A percentile compares a stretch with the other conserved stretches of the same genome.
Conservation (phyloP, 2,797 vertebrate genomes). For the Tokudaia muenninki region DNA sequence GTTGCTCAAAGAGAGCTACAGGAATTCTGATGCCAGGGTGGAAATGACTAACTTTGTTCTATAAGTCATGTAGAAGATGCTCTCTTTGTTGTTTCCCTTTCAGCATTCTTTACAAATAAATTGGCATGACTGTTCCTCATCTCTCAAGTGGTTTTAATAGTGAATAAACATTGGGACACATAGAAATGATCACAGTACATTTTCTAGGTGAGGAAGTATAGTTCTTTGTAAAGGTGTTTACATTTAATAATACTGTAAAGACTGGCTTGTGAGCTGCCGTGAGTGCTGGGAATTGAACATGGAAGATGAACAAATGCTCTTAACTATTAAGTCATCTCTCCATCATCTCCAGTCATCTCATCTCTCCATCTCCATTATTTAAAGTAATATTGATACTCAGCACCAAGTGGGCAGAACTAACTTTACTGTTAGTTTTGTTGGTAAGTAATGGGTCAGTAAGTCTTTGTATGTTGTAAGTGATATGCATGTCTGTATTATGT, state of each 20-base stretch:
- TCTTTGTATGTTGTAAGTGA: neutral
- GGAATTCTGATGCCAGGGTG: neutral
- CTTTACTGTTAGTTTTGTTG: neutral
- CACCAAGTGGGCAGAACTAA: neutral
- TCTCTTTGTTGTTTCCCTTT: constrained; percentile 40
- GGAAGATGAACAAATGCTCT: neutral
- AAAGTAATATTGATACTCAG: neutral
- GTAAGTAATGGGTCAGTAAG: neutral
- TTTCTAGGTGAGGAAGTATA: constrained; percentile 2
- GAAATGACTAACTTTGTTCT: constrained; percentile 5
- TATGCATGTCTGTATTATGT: neutral
- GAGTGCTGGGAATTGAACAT: neutral
- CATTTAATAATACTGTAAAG: neutral
- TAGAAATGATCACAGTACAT: neutral
- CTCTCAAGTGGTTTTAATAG: neutral
- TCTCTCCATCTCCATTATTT: too few relatives aligned
- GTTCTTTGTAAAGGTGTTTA: constrained; percentile 23
- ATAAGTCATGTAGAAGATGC: neutral
- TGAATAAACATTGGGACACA: neutral
- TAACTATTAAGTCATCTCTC: neutral
- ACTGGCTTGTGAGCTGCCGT: too few relatives aligned
- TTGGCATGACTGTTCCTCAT: neutral
- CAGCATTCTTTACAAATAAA: constrained; percentile 10
- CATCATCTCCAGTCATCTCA: too few relatives aligned
- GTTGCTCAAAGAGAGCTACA: neutral